Evolutionary conservation across 23 tunicate genomes (phyloP), one percentile per base, ranked within the genome.

Genomic region (Halocynthia roretzi): DNA sequence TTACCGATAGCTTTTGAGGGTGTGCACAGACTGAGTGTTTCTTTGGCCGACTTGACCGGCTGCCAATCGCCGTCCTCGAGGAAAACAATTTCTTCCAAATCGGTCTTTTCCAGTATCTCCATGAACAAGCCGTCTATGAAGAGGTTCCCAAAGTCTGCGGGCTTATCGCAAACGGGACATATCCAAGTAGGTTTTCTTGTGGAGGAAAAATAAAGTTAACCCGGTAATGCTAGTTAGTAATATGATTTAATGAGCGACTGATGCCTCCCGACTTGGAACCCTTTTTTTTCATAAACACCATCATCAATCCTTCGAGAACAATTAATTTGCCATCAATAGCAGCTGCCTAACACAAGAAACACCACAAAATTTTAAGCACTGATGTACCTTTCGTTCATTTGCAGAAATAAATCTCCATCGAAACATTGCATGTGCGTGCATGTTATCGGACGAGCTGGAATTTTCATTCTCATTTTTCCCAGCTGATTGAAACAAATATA

Each of bases 121-220:
- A 55, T 67, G 61, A 93, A 93, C 71, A 83, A 54, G 7, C 82
- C 93, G 53, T 86, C 93, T n/a, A 86, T 67, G 17, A 71, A 54
- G 15, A 86, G 71, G 7, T 69, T 53, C 7, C 19, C 22, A 62
- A 87, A 93, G 11, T 73, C 73, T 0, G 98, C 98, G 8, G 87
- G 79, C 56, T 76, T 86, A 56, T 93, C 83, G 70, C 98, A 93
- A 50, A 93, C 98, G 8, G 98, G 98, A 62, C 98, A 93, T 11
- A 57, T 83, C 98, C 98, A 93, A 14, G 98, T 82, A 6, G 93
- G 93, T 62, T 87, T 87, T 49, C 96, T 90, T 54, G n/a, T n/a
- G n/a, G n/a, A n/a, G n/a, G n/a, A n/a, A n/a, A n/a, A n/a, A 31
- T 0, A 31, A 4, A 31, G 44, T 31, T 31, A 31, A 31, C 44